These are phyloP conservation scores for Valencia hispanica DNA, from an alignment of 2,797 vertebrate genomes.

Conservation along the genomic window DNA sequence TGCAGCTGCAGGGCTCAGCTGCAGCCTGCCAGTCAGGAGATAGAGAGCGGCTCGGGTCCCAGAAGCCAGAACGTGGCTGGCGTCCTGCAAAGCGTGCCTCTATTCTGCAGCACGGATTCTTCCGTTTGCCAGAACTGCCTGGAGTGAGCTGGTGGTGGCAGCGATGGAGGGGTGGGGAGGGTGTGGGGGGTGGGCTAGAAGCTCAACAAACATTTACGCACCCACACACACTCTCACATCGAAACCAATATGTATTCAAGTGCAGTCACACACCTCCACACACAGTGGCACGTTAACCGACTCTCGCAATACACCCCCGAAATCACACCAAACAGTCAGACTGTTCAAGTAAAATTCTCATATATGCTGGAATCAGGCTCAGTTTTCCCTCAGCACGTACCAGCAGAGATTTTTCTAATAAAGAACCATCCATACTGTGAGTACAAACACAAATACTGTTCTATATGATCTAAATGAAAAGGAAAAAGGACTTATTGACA, in stretches of 20 bases:
- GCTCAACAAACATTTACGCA: constrained; percentile 78
- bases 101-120: constrained; percentile 75
- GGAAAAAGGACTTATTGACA: background rate
- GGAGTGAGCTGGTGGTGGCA: constrained; percentile 59
- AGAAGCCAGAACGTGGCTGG: constrained; percentile 62
- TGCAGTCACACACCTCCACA: constrained; percentile 80
- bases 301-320: constrained; percentile 71
- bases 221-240: constrained; percentile 74
- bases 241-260: constrained; percentile 78
- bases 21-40: constrained; percentile 65
- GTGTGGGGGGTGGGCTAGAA: constrained; percentile 31
- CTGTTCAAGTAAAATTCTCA: constrained; percentile 62
- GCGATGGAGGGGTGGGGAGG: background rate
- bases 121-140: constrained; percentile 72
- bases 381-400: constrained; percentile 30
- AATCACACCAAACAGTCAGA: constrained; percentile 73
- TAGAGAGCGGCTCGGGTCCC: constrained; percentile 53
- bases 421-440: constrained; percentile 16
- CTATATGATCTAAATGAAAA: constrained; percentile 13
- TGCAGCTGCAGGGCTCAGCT: constrained; percentile 66
- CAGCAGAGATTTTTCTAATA: constrained; percentile 22
- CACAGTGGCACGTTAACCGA: constrained; percentile 69
- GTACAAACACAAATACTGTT: constrained; percentile 21
- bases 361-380: constrained; percentile 43
- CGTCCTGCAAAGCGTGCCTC: constrained; percentile 71